Evolutionary conservation across 2,113 vertebrate species (phyloP).

Genomic region (Sphyrna mokarran): DNA sequence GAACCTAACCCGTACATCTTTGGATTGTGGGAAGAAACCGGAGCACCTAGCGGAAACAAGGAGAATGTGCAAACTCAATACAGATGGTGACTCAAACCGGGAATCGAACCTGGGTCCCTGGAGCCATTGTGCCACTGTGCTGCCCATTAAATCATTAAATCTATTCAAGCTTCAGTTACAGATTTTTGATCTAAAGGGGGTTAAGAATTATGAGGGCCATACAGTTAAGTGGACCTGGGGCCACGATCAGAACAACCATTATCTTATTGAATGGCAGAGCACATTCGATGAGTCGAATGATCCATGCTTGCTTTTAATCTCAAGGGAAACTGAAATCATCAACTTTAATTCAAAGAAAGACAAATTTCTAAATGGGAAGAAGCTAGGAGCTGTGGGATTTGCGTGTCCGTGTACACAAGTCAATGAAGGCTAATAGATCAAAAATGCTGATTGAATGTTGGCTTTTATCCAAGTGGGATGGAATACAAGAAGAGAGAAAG

Average conservation of each 20-base stretch:
- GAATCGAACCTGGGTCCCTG: too few relatives aligned
- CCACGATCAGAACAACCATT: neutral
- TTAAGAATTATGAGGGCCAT: neutral
- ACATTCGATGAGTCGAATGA: neutral
- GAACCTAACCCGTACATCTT: too few relatives aligned
- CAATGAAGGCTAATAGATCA: neutral
- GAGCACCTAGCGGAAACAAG: too few relatives aligned
- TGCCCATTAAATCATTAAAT: neutral
- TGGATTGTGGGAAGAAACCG: too few relatives aligned
- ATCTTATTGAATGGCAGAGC: neutral
- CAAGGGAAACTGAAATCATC: neutral
- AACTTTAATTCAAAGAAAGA: neutral
- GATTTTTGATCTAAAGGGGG: neutral
- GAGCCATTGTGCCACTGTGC: too few relatives aligned
- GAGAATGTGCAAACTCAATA: too few relatives aligned
- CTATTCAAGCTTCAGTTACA: neutral
- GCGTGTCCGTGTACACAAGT: neutral
- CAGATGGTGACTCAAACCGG: too few relatives aligned
- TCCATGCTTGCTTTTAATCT: neutral
- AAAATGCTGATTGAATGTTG: neutral
- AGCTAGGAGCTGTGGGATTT: neutral
- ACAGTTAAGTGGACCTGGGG: neutral
- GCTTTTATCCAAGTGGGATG: neutral
- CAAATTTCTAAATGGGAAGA: neutral
- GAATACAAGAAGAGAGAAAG: neutral